Percentiles rank a stretch among this genome's conserved stretches.
Evolutionary conservation across 2,113 vertebrate genomes (phyloP).

Genomic region (Peucedramus taeniatus): DNA sequence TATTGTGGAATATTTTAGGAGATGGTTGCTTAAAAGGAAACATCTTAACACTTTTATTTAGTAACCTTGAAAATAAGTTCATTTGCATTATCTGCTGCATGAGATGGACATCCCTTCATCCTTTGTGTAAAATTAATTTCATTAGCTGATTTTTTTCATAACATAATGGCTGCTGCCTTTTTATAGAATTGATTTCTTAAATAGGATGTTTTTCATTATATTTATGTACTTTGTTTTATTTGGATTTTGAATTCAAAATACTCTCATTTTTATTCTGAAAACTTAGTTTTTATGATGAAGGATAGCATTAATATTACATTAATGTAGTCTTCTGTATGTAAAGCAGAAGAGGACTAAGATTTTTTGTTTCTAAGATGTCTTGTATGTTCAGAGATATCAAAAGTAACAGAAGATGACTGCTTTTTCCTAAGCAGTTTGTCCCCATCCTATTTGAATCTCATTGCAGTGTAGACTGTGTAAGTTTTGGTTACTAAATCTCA

Average conservation of each 20-base stretch:
- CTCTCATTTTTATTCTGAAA: not conserved
- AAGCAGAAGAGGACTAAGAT: not conserved
- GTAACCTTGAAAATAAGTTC: not conserved
- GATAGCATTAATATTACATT: not conserved
- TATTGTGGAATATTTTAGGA: not conserved
- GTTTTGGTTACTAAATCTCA: not conserved
- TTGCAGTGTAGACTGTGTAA: not conserved
- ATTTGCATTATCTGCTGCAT: not conserved
- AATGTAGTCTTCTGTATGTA: not conserved
- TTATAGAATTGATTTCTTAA: not conserved
- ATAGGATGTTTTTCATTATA: not conserved
- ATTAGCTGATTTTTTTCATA: not conserved
- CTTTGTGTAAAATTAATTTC: not conserved
- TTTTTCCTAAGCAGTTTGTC: not conserved
- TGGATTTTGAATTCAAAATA: not conserved
- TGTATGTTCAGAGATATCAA: not conserved
- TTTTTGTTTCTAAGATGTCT: not conserved
- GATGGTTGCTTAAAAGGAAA: not conserved
- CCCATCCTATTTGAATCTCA: not conserved
- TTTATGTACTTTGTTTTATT: not conserved
- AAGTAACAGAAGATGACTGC: not conserved
- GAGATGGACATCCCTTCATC: not conserved
- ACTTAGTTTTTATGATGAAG: not conserved
- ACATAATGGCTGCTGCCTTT: not conserved
- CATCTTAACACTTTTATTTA: not conserved